Percentiles rank a stretch among this genome's conserved stretches.
phyloP scores from a whole-genome alignment of 2,113 vertebrate genomes.

The Eonycteris spelaea region DNA sequence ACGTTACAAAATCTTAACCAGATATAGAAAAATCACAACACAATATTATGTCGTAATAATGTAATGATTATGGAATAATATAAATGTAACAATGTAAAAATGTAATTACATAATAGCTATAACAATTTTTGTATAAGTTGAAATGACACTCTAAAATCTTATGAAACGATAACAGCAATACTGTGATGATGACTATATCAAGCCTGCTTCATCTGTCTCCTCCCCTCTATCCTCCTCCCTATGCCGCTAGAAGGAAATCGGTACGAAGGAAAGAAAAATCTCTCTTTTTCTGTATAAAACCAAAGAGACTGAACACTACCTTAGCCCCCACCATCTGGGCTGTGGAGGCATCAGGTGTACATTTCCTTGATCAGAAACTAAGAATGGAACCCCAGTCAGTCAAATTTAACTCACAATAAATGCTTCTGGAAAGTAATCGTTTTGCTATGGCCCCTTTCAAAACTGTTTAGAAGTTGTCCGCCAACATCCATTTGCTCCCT shows the following conservation, averaged over 20 bases:
- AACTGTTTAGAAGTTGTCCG: background rate
- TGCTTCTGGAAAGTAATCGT: background rate
- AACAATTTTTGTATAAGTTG: background rate
- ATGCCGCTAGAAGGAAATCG: background rate
- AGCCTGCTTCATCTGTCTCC: background rate
- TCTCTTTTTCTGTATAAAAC: background rate
- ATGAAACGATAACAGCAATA: background rate
- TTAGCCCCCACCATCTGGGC: background rate
- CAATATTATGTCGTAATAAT: background rate
- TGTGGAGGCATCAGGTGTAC: background rate
- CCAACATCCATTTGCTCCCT: background rate
- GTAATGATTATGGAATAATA: background rate
- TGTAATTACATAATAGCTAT: background rate
- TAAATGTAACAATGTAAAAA: background rate
- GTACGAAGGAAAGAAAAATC: background rate
- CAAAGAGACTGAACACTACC: background rate
- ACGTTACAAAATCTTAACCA: background rate
- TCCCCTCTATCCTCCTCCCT: background rate
- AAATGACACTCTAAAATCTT: background rate
- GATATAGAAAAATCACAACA: background rate
- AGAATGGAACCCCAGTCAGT: background rate
- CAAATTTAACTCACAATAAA: background rate
- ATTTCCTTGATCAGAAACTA: background rate
- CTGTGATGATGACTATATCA: background rate
- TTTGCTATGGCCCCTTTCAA: background rate